These are phyloP conservation scores for Bergia sp. DNA, from an alignment of 92 coral and sea anemone genomes.

Conservation along the genomic window DNA sequence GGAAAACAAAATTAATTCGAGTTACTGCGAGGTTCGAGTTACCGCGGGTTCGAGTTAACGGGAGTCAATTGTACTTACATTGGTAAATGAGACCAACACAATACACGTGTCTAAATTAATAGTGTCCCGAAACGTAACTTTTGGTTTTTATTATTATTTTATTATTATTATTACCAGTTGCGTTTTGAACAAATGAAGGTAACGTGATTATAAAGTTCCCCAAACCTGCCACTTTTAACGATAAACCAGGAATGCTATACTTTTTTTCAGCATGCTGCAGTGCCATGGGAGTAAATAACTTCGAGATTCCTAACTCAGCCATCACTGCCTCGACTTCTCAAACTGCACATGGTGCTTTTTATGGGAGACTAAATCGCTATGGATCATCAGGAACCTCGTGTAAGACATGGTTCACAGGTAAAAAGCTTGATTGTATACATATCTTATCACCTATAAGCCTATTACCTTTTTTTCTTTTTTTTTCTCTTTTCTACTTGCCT, in stretches of 20 bases:
- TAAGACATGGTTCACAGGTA: conserved; percentile 6
- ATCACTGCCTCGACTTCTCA: background rate
- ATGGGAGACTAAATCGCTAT: conserved; percentile 27
- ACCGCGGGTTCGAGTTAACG: no score
- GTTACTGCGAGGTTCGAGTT: no score
- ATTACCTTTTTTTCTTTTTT: background rate
- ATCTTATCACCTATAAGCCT: background rate
- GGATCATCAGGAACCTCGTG: background rate
- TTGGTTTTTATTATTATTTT: no score
- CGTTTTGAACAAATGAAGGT: no score
- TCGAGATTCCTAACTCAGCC: conserved; percentile 24
- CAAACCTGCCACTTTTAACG: background rate
- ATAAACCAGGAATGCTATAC: background rate
- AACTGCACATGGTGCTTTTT: background rate
- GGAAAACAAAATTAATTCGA: no score
- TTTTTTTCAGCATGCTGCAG: conserved; percentile 12
- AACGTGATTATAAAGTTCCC: background rate
- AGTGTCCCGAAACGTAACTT: no score
- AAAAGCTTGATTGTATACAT: background rate
- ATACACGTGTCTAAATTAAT: no score
- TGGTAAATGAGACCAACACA: no score
- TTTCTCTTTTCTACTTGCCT: background rate
- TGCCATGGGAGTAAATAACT: background rate
- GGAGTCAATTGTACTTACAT: no score
- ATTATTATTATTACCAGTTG: no score